phyloP scores from a whole-genome alignment of 30 jellyfish, hydroid and myxozoan species.

The Nemopilema nomurai region DNA sequence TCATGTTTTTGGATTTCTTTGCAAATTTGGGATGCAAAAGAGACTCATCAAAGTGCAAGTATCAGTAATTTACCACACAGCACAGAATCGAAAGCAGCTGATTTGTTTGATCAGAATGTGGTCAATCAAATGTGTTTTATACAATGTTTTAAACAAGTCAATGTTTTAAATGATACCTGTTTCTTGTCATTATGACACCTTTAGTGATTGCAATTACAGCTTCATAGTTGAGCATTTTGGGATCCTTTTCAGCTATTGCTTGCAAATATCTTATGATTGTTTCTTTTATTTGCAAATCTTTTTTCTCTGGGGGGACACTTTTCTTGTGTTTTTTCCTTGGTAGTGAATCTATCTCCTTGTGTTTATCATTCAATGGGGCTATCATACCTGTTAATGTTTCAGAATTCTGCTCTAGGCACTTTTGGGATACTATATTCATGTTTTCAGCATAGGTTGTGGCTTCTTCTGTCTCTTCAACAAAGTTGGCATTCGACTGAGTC shows the following conservation, averaged over 20 bases:
- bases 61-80: too few relatives aligned
- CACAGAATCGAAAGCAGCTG: too few relatives aligned
- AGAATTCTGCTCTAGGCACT: not conserved
- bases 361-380: not conserved
- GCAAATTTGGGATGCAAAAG: too few relatives aligned
- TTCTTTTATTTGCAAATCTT: slow-evolving; percentile 14
- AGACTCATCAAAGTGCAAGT: too few relatives aligned
- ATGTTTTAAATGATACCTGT: slow-evolving; percentile 26
- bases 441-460: not conserved
- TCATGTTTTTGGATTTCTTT: too few relatives aligned
- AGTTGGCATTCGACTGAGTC: not conserved
- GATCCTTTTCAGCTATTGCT: slow-evolving; percentile 46
- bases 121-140: too few relatives aligned
- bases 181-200: slow-evolving; percentile 40
- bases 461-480: not conserved
- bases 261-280: slow-evolving; percentile 33
- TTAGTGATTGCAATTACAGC: slow-evolving; percentile 53
- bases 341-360: slow-evolving; percentile 23
- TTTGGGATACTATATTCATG: not conserved
- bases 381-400: not conserved
- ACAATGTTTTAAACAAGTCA: not conserved
- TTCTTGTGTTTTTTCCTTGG: slow-evolving; percentile 29
- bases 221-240: slow-evolving; percentile 21
- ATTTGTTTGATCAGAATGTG: too few relatives aligned
- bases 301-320: slow-evolving; percentile 41